Evolutionary conservation across 2,113 vertebrate species (phyloP), one percentile per base, ranked within the genome.

Genomic region (Tauraco erythrolophus): DNA sequence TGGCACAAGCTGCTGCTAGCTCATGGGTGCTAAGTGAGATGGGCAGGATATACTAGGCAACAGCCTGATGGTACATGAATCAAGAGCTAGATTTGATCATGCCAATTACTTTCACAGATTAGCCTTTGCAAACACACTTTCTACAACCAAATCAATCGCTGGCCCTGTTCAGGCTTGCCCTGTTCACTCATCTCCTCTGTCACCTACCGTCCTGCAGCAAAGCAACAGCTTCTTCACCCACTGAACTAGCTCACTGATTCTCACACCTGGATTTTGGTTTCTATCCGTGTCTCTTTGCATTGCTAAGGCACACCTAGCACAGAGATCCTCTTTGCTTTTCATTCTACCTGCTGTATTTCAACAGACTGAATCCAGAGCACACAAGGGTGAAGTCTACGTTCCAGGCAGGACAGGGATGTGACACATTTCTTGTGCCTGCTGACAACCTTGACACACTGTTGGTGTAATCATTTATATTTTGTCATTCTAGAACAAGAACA

Each of bases 1-100:
- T 85, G 83, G 89, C 96, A 94, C 83, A 66, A 79, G 50, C 70
- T 75, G 65, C 84, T 89, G 89, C 61, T 86, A 33, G 61, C 51
- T 88, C 87, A 39, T 50, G 65, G 84, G 70, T 70, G 61, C 75
- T 91, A 88, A 94, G 28, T 54, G 50, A 78, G 79, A 75, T 18
- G 60, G 51, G 70, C 70, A 95, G 75, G 75, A 48, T 45, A 74
- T 4, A 61, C 60, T 1, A 61, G 79, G 89, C 60, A 85, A 53
- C 46, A 70, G 70, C 69, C 86, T 75, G 83, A 86, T 79, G 50
- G 56, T 58, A 91, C 75, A n/a, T 14, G n/a, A 93, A 79, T 57
- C 31, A 43, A 86, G 87, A 92, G 48, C 57, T 71, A 22, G n/a
- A 68, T 89, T 88, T 83, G 45, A 79, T 91, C 84, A 58, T 27